Evolutionary conservation across 2,113 vertebrate genomes (phyloP), one percentile per base, ranked within the genome.

Genomic region (Podocnemis expansa): DNA sequence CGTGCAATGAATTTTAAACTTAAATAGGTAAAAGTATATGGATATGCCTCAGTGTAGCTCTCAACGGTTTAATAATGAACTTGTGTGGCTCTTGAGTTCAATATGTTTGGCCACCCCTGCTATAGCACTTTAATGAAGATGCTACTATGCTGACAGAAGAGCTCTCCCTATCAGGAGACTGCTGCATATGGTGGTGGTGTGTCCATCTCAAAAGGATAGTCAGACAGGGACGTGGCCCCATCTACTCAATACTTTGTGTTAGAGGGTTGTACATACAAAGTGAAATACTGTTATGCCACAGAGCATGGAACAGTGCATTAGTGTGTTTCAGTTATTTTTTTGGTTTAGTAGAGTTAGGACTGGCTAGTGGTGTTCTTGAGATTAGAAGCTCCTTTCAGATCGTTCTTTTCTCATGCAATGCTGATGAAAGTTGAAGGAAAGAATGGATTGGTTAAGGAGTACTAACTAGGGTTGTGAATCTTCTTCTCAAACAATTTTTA

Each of bases 331-430:
- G 8, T 75, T 38, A 43, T 12, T 75, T 58, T 27, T 22, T 58
- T 22, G 27, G 9, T 58, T 25, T 58, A 58, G 29, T 82, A 83
- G 17, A 22, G 0, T 0, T 80, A 43, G 81, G 31, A 82, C 2
- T 0, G 38, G 1, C 21, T 38, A 55, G n/a, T 55, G 86, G 78
- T 85, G 51, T 93, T 90, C 41, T 56, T 27, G 45, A 89, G 45
- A 78, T 24, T 24, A 29, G 87, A n/a, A 78, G n/a, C 10, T 75
- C 51, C 25, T 82, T 91, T 91, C 82, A 47, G 49, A 29, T 16
- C 43, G 25, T 11, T 41, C 84, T 47, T 76, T 41, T 51, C 56
- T 1, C 0, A n/a, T 76, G 54, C 47, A 78, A 0, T 8, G 6
- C 34, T 24, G 1, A 1, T 85, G 78, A 22, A 88, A 81, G 85